These are phyloP conservation scores for Epinephelus cyanopodus DNA, from an alignment of 2,113 vertebrate genomes.

Conservation along the genomic window DNA sequence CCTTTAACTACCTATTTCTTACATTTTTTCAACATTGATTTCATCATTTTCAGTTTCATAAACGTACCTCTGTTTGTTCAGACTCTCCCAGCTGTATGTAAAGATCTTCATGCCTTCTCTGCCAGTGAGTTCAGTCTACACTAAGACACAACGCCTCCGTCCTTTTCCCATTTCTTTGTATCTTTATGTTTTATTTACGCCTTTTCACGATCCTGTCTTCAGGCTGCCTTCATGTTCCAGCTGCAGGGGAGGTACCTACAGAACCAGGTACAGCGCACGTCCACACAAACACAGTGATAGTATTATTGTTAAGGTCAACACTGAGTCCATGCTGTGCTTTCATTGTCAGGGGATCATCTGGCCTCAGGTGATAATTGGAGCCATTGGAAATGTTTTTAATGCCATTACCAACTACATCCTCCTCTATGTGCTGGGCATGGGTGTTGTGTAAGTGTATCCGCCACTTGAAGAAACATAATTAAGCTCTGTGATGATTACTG, in stretches of 20 bases:
- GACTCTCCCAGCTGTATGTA: constrained; percentile 1
- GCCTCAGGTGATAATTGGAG: constrained; percentile 7
- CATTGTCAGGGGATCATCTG: background rate
- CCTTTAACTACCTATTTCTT: too few relatives aligned
- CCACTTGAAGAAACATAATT: too few relatives aligned
- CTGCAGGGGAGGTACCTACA: background rate
- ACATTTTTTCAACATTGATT: background rate
- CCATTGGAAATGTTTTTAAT: constrained; percentile 1
- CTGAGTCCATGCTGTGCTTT: background rate
- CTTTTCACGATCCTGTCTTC: background rate
- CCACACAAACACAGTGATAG: background rate
- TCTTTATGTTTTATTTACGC: background rate
- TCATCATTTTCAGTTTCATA: background rate
- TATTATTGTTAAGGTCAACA: background rate
- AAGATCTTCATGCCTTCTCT: constrained; percentile 3
- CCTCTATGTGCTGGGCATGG: background rate
- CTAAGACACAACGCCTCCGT: background rate
- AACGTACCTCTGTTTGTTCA: background rate
- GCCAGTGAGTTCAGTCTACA: background rate
- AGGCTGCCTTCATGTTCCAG: background rate
- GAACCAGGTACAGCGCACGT: background rate
- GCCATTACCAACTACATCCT: background rate
- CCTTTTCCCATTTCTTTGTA: background rate
- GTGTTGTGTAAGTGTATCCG: background rate
- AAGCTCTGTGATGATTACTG: background rate